Evolutionary conservation across 2,797 vertebrate species (phyloP), one percentile per base, ranked within the genome.

Genomic region (Chloroceryle inda): DNA sequence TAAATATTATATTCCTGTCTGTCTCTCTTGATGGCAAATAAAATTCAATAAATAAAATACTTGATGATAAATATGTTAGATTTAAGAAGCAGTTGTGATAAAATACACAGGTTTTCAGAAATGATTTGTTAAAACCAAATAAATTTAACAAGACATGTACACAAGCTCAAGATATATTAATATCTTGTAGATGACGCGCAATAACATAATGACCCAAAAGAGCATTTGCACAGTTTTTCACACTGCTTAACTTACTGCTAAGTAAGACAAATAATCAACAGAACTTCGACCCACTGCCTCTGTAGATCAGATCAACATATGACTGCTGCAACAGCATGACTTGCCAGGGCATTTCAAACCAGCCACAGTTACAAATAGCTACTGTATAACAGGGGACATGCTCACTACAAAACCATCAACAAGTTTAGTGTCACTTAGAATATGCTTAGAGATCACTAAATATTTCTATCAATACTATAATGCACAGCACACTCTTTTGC

Each of bases 31-130:
- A 98, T 96, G 96, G 97, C 94, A 98, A 98, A 98, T 97, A 97
- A 97, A 97, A 98, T 95, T 96, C 97, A 95, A 97, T 97, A 98
- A 98, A 98, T 98, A 96, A 98, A 97, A 97, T 97, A 95, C 92
- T 91, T 94, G 94, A 95, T 96, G 89, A 97, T 97, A 98, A 97
- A 97, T 97, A 98, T 35, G 73, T 89, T 98, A 93, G 90, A 96
- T 97, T 97, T 96, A 97, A 97, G 95, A 89, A 97, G 83, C 50
- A 81, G 93, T 91, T 92, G 94, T 96, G 97, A 97, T 97, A 93
- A 97, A 97, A 88, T 88, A 85, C 21, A 14, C 95, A 94, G 29
- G 61, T 94, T 95, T 98, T 98, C 96, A 93, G 97, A 97, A 97
- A 92, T 91, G 55, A 97, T 97, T 97, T 97, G 94, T 95, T 96